phyloP scores from a whole-genome alignment of 2,797 vertebrate species.

The Pterois miles region DNA sequence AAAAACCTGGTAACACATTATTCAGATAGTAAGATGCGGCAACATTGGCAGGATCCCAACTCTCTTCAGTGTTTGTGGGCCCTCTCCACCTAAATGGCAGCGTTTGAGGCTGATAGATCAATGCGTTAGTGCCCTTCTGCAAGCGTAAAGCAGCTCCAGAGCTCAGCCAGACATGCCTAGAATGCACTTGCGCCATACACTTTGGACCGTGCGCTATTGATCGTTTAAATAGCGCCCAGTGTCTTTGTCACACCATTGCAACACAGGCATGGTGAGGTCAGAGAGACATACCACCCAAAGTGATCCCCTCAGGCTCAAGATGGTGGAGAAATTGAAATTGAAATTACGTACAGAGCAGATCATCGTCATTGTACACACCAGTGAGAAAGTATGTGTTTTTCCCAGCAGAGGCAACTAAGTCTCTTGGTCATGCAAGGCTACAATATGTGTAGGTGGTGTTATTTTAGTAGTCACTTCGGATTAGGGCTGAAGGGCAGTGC shows the following conservation, averaged over 20 bases:
- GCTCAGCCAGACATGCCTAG: too few species aligned
- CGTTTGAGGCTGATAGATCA: too few species aligned
- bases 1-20: too few species aligned
- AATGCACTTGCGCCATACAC: too few species aligned
- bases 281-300: constrained; percentile 31
- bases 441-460: constrained; percentile 61
- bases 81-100: too few species aligned
- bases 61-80: too few species aligned
- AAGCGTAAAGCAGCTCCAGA: too few species aligned
- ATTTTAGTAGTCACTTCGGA: constrained; percentile 58
- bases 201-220: too few species aligned
- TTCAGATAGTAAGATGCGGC: too few species aligned
- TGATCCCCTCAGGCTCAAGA: constrained; percentile 20
- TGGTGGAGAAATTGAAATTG: constrained; percentile 14
- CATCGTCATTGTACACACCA: constrained; percentile 18
- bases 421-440: constrained; percentile 29
- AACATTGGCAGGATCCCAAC: too few species aligned
- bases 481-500: constrained; percentile 44
- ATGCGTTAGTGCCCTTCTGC: too few species aligned
- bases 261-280: constrained; percentile 52
- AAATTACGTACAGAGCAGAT: constrained; percentile 31
- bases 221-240: neutral
- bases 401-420: constrained; percentile 24
- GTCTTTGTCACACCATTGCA: constrained; percentile 41
- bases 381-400: constrained; percentile 12